Evolutionary conservation across 2,797 vertebrate genomes (phyloP).

Genomic region (Chloroceryle amazona): DNA sequence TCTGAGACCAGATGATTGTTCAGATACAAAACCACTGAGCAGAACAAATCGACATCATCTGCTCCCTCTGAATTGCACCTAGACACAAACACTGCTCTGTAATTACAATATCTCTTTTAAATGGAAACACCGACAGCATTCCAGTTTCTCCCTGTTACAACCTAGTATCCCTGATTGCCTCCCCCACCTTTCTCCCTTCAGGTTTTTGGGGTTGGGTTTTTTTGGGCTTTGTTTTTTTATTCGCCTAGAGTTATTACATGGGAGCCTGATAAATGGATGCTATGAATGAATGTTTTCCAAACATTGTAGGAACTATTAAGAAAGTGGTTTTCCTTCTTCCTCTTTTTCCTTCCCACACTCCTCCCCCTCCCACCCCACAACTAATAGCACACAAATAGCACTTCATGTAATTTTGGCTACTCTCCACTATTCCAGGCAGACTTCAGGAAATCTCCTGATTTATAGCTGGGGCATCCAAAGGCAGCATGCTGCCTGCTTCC

Average conservation of each 20-base stretch:
- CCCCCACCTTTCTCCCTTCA: not conserved
- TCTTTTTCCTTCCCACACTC: conserved; percentile 61
- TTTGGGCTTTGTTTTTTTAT: not conserved
- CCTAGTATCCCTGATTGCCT: not conserved
- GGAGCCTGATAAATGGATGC: conserved; percentile 63
- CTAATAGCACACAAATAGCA: conserved; percentile 70
- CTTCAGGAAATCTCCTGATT: conserved; percentile 76
- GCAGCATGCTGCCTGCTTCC: conserved; percentile 66
- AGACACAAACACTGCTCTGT: conserved; percentile 43
- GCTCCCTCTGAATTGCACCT: not conserved
- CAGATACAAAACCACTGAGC: not conserved
- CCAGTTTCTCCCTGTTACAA: not conserved
- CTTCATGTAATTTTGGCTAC: conserved; percentile 67
- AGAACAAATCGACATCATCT: conserved; percentile 10
- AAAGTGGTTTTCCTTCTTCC: conserved; percentile 65
- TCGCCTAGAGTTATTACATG: conserved; percentile 22
- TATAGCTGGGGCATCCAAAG: conserved; percentile 64
- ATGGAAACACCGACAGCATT: conserved; percentile 44
- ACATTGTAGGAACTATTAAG: conserved; percentile 63
- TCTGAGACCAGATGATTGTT: not conserved
- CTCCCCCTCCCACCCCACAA: conserved; percentile 17
- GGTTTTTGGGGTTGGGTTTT: not conserved
- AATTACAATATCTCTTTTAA: not conserved
- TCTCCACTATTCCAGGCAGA: conserved; percentile 67
- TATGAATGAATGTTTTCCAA: conserved; percentile 58